Percentiles rank a stretch among this genome's conserved stretches.
phyloP scores from a whole-genome alignment of 2,113 vertebrate genomes.

The Myiozetetes cayanensis region DNA sequence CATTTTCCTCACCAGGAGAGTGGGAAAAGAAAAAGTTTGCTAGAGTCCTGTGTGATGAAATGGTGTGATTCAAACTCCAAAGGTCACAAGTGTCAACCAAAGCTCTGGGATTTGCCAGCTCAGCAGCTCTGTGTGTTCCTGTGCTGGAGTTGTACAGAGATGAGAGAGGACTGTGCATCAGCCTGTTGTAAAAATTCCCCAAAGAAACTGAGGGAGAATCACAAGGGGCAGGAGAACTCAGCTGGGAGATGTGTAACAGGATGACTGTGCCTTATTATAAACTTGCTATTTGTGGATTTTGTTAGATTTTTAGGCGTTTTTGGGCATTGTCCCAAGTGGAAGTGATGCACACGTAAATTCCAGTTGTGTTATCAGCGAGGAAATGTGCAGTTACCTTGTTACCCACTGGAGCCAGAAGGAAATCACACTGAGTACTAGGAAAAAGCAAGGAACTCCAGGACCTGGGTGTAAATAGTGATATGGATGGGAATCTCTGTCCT shows the following conservation, averaged over 20 bases:
- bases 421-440: not conserved
- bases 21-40: not conserved
- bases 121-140: not conserved
- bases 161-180: not conserved
- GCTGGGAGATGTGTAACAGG: not conserved
- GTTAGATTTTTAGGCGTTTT: not conserved
- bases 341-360: not conserved
- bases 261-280: not conserved
- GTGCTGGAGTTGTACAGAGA: not conserved
- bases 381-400: not conserved
- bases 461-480: not conserved
- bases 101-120: not conserved
- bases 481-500: not conserved
- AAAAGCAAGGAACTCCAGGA: not conserved
- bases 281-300: not conserved
- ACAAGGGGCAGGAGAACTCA: not conserved
- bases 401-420: not conserved
- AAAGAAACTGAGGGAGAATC: not conserved
- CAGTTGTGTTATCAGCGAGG: fast-evolving
- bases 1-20: not conserved
- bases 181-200: not conserved
- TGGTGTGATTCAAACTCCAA: not conserved
- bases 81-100: not conserved
- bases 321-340: not conserved
- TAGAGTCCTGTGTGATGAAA: not conserved